Conservation (phyloP, 53 echinoderm and acorn worm species). For the Patiria pectinifera region DNA sequence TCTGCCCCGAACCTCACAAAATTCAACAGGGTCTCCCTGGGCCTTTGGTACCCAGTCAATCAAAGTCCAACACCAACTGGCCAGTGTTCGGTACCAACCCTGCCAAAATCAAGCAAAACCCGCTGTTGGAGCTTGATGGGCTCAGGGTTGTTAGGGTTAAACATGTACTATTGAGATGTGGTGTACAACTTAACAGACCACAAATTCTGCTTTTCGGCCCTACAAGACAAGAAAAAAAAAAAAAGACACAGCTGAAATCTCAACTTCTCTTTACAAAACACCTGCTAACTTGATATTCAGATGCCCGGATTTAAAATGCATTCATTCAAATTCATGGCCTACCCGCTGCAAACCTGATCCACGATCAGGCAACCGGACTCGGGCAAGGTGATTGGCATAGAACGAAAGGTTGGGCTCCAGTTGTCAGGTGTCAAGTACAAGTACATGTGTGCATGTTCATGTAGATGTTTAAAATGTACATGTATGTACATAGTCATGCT, state of each 20-base stretch:
- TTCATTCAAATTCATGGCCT: not conserved
- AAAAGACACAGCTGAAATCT: not conserved
- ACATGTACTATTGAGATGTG: too few relatives aligned
- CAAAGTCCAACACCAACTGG: too few relatives aligned
- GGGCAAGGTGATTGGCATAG: not conserved
- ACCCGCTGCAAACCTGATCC: not conserved
- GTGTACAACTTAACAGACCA: too few relatives aligned
- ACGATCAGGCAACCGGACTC: not conserved
- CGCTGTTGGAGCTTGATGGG: too few relatives aligned
- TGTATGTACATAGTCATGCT: too few relatives aligned
- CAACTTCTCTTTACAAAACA: not conserved
- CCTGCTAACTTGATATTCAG: not conserved
- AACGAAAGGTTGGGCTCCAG: not conserved
- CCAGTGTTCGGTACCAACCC: too few relatives aligned
- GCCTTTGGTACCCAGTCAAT: too few relatives aligned
- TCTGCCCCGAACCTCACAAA: too few relatives aligned
- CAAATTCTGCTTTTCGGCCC: not conserved
- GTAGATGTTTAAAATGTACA: not conserved
- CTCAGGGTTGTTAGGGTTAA: too few relatives aligned
- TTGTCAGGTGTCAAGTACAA: not conserved
- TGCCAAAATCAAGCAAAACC: too few relatives aligned
- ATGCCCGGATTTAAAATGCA: not conserved
- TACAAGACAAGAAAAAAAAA: not conserved
- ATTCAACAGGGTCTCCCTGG: too few relatives aligned
- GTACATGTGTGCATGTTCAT: not conserved